Percentiles rank a stretch among this genome's conserved stretches.
phyloP scores from a whole-genome alignment of 2,113 vertebrate genomes.

The Mormyrus iriodes region DNA sequence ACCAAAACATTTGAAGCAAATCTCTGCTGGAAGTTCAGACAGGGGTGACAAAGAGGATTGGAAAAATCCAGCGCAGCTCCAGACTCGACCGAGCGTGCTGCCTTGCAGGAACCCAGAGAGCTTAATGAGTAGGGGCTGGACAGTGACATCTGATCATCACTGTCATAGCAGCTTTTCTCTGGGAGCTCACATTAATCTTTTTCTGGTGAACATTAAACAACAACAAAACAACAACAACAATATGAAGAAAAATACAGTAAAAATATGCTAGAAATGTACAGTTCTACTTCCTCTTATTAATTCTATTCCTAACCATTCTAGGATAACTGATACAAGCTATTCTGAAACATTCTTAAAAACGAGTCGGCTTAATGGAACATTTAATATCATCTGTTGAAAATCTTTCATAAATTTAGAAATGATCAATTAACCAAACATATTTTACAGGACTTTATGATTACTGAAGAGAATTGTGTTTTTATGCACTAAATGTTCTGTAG shows the following conservation, averaged over 20 bases:
- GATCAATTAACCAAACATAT: not conserved
- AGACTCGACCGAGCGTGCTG: not conserved
- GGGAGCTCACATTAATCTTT: not conserved
- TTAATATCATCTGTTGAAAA: not conserved
- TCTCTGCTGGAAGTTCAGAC: conserved; percentile 32
- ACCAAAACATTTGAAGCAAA: conserved; percentile 34
- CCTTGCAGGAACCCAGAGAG: not conserved
- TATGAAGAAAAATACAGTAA: not conserved
- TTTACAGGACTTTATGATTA: not conserved
- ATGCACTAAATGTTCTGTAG: not conserved
- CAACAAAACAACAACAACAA: not conserved
- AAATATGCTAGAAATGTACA: not conserved
- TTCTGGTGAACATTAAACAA: not conserved
- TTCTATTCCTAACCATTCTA: not conserved
- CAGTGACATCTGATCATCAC: not conserved
- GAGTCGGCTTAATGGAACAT: not conserved
- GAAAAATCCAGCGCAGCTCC: not conserved
- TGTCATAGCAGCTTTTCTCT: not conserved
- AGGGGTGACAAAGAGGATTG: not conserved
- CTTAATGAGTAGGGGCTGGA: not conserved
- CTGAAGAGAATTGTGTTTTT: not conserved
- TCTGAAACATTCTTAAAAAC: not conserved
- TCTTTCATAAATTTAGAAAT: not conserved
- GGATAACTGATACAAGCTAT: not conserved
- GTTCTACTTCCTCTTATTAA: not conserved